A percentile compares a stretch with the other conserved stretches of the same genome.
phyloP scores from a whole-genome alignment of 1,140 invertebrate genomes.

The Ceratina japonica region DNA sequence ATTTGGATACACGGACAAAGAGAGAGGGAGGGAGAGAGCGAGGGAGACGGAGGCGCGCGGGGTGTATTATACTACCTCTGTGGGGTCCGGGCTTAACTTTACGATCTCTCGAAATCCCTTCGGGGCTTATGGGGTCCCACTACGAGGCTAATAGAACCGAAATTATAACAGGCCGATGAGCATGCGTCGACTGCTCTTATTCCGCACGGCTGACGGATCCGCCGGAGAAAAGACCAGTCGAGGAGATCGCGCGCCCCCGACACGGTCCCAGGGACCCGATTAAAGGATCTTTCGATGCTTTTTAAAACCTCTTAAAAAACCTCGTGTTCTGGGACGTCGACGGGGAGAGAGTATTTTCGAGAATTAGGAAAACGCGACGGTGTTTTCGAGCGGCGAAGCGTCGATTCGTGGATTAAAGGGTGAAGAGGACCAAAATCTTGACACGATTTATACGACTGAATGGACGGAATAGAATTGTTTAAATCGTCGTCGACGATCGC shows the following conservation, averaged over 20 bases:
- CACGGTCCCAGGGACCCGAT: constrained; percentile 27
- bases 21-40: background rate
- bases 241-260: constrained; percentile 20
- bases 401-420: background rate
- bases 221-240: constrained; percentile 45
- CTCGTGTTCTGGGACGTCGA: background rate
- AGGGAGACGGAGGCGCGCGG: constrained; percentile 6
- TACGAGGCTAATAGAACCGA: constrained; percentile 75
- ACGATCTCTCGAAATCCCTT: constrained; percentile 76
- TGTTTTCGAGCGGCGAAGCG: background rate
- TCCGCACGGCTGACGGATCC: constrained; percentile 72
- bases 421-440: too few relatives aligned
- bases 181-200: constrained; percentile 80
- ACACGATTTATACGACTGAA: too few relatives aligned
- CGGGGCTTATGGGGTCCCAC: constrained; percentile 64
- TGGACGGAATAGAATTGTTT: background rate
- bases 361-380: background rate
- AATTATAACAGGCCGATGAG: constrained; percentile 79
- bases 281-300: constrained; percentile 35
- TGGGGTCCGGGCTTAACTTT: constrained; percentile 76
- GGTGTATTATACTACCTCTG: constrained; percentile 54
- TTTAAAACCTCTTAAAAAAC: constrained; percentile 12
- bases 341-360: background rate
- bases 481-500: background rate
- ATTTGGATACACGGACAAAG: background rate